Base-by-base conservation (phyloP, 2,888 invertebrate genomes). In the Drosophila anceps region DNA sequence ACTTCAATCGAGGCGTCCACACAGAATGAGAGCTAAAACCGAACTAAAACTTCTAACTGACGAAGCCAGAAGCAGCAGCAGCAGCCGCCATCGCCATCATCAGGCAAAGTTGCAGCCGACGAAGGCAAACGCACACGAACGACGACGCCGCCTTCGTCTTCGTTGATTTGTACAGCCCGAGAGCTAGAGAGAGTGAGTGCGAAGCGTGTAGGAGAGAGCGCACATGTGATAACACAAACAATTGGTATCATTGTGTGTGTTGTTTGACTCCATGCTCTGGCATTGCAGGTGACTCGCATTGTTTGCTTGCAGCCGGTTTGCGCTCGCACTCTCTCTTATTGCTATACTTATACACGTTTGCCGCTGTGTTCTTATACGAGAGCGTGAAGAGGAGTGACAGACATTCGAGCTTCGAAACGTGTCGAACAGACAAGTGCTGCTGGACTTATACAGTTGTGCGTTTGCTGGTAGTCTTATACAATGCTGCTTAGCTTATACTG, bases 1-100 rank as follows among this genome's bases (percentile, higher is more conserved):
- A 51, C 57, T 78, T 63, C 29, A 58, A 50, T 50, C 63, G 50
- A 78, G 81, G 81, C 91, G 91, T 91, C 91, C 87, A 84, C 82
- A 84, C 91, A 88, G 90, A 85, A 90, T 90, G 90, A 91, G 90
- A 91, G 91, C 90, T 91, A 91, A 91, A 91, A 88, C 91, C 91
- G 91, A 91, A 91, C 91, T 91, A 91, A 91, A 85, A 83, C 79
- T 73, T 78, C 60, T 70, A 77, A 64, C 41, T 70, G 70, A 39
- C 70, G 66, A 73, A 67, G 65, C 59, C 57, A 60, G 53, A 62
- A 59, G 18, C 41, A 20, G n/a, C 29, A 33, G 27, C 53, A 59
- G 46, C 68, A 65, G 24, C 48, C 46, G 46, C 29, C 48, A 29
- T 31, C 33, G 39, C 54, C 39, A 39, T 54, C 64, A 68, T 50